phyloP scores from a whole-genome alignment of 1,140 invertebrate species.

The Drosophila melanogaster region Release_6_plus_ISO1_MT NT_033777.3:14959001-14959500 shows the following conservation, averaged over 20 bases:
- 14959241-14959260: too few species aligned
- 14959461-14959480: slow-evolving; percentile 48
- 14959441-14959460: slow-evolving; percentile 71
- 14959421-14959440: slow-evolving; percentile 20
- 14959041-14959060: slow-evolving; percentile 33
- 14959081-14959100: slow-evolving; percentile 62
- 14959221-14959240: too few species aligned
- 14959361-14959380: too few species aligned
- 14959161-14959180: too few species aligned
- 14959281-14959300: too few species aligned
- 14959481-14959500: slow-evolving; percentile 55
- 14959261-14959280: too few species aligned
- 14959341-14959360: too few species aligned
- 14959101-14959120: slow-evolving; percentile 27
- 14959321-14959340: too few species aligned
- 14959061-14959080: slow-evolving; percentile 63
- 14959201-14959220: too few species aligned
- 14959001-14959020: neutral
- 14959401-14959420: neutral
- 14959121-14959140: neutral
- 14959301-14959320: too few species aligned
- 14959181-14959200: too few species aligned
- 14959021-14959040: slow-evolving; percentile 5
- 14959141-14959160: neutral
- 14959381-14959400: too few species aligned